A percentile compares a stretch with the other conserved stretches of the same genome.
These are phyloP conservation scores for Eristalinus sepulchralis DNA, from an alignment of 2,888 invertebrate genomes.

Conservation along the genomic window DNA sequence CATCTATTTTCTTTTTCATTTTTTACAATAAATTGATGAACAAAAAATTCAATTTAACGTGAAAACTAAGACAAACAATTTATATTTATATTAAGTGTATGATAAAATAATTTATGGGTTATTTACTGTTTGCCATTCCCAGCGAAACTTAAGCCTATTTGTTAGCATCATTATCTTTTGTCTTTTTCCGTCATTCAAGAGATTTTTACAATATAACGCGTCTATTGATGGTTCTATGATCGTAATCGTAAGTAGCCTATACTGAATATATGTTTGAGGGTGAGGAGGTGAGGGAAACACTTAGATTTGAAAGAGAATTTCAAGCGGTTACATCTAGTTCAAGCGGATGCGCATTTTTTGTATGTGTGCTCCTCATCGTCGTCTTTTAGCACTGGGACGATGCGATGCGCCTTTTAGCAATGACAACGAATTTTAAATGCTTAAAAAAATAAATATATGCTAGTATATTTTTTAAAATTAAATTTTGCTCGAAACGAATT, in stretches of 20 bases:
- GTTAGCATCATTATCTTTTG: conserved; percentile 71
- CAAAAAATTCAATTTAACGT: conserved; percentile 6
- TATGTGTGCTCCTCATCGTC: not conserved
- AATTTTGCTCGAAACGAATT: conserved; percentile 15
- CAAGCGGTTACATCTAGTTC: not conserved
- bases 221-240: not conserved
- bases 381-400: conserved; percentile 10
- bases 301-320: not conserved
- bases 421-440: conserved; percentile 31
- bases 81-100: conserved; percentile 26
- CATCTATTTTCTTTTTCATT: not conserved
- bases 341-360: not conserved
- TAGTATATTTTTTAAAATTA: conserved; percentile 3
- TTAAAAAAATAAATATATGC: conserved; percentile 14
- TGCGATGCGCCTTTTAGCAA: not conserved
- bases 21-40: conserved; percentile 34
- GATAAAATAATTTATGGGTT: conserved; percentile 32
- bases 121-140: conserved; percentile 63
- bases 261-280: conserved; percentile 17
- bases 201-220: conserved; percentile 46
- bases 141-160: conserved; percentile 67
- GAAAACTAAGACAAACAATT: conserved; percentile 32
- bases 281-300: not conserved
- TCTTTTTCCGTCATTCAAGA: conserved; percentile 64
- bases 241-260: conserved; percentile 30